These are phyloP conservation scores for Marcusenius ussheri DNA, from an alignment of 2,113 vertebrate genomes.

Conservation along the genomic window DNA sequence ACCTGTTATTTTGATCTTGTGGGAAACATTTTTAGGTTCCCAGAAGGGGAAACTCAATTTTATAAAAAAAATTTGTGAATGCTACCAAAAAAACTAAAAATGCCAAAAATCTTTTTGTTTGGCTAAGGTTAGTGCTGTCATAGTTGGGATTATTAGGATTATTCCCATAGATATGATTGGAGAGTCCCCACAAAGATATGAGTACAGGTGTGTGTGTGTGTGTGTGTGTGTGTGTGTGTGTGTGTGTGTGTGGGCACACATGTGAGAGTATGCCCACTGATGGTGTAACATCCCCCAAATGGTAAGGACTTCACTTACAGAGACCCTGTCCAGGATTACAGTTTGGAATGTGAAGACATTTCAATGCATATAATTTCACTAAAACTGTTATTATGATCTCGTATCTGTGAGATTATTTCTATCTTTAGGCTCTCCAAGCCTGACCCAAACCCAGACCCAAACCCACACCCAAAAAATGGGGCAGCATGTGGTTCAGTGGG, in stretches of 20 bases:
- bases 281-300: neutral
- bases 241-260: neutral
- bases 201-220: neutral
- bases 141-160: neutral
- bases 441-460: no score
- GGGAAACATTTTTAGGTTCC: neutral
- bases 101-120: neutral
- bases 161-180: neutral
- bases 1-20: neutral
- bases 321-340: neutral
- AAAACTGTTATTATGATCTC: neutral
- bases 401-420: neutral
- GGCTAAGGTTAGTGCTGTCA: neutral
- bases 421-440: neutral
- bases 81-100: neutral
- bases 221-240: neutral
- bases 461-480: no score
- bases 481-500: no score
- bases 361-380: neutral
- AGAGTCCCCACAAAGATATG: neutral
- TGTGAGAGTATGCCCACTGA: neutral
- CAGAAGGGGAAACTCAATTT: neutral
- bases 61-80: neutral
- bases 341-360: neutral
- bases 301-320: neutral